These are phyloP conservation scores for Drosophila burlai DNA, from an alignment of 1,140 invertebrate genomes.

Conservation along the genomic window DNA sequence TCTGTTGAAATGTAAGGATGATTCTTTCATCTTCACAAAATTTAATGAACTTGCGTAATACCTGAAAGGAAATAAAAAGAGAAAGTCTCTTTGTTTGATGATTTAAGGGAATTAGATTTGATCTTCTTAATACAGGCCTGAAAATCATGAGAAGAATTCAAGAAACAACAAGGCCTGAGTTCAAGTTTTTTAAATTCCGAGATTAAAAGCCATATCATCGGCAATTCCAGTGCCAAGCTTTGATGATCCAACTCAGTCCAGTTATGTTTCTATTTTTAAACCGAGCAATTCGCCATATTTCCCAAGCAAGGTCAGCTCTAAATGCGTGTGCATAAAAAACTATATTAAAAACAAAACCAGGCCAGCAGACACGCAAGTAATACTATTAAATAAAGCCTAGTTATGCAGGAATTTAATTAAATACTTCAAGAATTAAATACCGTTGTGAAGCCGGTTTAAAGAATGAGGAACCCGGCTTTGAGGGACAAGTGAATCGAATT, in stretches of 20 bases:
- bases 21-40: slow-evolving; percentile 19
- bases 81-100: slow-evolving; percentile 52
- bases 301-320: slow-evolving; percentile 16
- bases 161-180: slow-evolving; percentile 17
- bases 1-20: slow-evolving; percentile 33
- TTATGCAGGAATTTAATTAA: slow-evolving; percentile 25
- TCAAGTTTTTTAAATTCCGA: neutral
- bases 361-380: slow-evolving; percentile 12
- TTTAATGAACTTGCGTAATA: slow-evolving; percentile 39
- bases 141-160: neutral
- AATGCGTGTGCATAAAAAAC: slow-evolving; percentile 18
- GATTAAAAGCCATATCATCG: slow-evolving; percentile 23
- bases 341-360: slow-evolving; percentile 20
- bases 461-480: slow-evolving; percentile 32
- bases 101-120: slow-evolving; percentile 2
- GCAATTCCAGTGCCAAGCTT: slow-evolving; percentile 16
- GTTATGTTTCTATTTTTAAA: slow-evolving; percentile 19
- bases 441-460: slow-evolving; percentile 25
- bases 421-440: slow-evolving; percentile 36
- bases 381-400: neutral
- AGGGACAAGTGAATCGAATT: slow-evolving; percentile 34
- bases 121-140: neutral
- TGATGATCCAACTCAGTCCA: slow-evolving; percentile 17
- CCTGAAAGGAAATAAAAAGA: slow-evolving; percentile 6
- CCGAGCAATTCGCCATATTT: neutral